Conservation (phyloP, 2,888 invertebrate species). For the Chaitophorus viminalis region DNA sequence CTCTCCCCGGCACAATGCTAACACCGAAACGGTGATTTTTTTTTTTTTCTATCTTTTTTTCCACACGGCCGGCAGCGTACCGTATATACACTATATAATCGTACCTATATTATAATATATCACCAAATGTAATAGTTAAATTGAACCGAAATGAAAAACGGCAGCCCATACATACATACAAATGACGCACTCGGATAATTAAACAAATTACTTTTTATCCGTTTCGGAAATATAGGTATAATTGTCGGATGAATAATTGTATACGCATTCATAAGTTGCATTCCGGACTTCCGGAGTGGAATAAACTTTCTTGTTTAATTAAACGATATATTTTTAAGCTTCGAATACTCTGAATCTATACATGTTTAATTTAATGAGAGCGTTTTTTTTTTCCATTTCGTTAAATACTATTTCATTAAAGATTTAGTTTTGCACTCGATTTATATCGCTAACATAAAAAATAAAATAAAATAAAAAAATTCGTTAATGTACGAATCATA, state of each 20-base stretch:
- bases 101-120: not conserved
- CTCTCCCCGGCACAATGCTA: no score
- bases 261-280: not conserved
- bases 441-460: not conserved
- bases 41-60: not conserved
- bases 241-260: constrained; percentile 6
- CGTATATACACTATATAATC: not conserved
- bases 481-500: not conserved
- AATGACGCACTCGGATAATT: constrained; percentile 13
- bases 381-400: constrained; percentile 6
- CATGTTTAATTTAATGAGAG: not conserved
- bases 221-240: not conserved
- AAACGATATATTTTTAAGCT: not conserved
- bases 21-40: not conserved
- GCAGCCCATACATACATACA: not conserved
- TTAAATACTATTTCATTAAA: not conserved
- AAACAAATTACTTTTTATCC: constrained; percentile 29
- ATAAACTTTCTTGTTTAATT: not conserved
- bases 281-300: not conserved
- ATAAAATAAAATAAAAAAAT: not conserved
- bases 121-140: not conserved
- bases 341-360: not conserved
- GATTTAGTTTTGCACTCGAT: not conserved
- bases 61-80: not conserved
- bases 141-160: not conserved